A percentile compares a stretch with the other conserved stretches of the same genome.
These are phyloP conservation scores for Drosophila miranda DNA, from an alignment of 1,140 invertebrate species.

Conservation along the genomic window DNA sequence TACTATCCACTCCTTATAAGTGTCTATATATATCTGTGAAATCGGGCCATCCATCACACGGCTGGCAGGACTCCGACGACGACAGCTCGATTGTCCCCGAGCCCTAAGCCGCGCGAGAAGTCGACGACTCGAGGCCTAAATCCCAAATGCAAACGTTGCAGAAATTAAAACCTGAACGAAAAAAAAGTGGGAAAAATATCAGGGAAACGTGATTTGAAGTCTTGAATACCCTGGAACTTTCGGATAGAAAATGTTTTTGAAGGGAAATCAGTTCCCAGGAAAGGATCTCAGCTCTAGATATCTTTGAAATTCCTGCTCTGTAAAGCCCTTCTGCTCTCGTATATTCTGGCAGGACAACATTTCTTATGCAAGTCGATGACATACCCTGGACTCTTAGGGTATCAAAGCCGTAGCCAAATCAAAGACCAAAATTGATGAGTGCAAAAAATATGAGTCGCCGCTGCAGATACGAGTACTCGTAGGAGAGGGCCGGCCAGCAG, in stretches of 20 bases:
- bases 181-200: background rate
- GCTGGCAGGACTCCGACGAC: background rate
- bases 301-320: too few species aligned
- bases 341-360: too few species aligned
- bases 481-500: constrained; percentile 8
- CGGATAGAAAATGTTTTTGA: background rate
- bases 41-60: constrained; percentile 48
- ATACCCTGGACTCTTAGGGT: too few species aligned
- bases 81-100: constrained; percentile 50
- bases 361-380: too few species aligned
- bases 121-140: constrained; percentile 5
- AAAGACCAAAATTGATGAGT: constrained; percentile 43
- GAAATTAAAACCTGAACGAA: constrained; percentile 36
- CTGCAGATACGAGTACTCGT: background rate
- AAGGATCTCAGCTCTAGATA: too few species aligned
- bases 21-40: background rate
- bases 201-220: too few species aligned
- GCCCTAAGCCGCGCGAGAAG: constrained; percentile 24
- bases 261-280: background rate
- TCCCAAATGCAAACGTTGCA: constrained; percentile 58
- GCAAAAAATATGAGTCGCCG: constrained; percentile 20
- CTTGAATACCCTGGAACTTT: too few species aligned
- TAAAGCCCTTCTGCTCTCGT: too few species aligned
- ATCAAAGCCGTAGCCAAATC: constrained; percentile 17
- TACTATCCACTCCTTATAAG: background rate